Base-by-base conservation (phyloP, 2,888 invertebrate species). In the Scaptomyza cyrtandrae region DNA sequence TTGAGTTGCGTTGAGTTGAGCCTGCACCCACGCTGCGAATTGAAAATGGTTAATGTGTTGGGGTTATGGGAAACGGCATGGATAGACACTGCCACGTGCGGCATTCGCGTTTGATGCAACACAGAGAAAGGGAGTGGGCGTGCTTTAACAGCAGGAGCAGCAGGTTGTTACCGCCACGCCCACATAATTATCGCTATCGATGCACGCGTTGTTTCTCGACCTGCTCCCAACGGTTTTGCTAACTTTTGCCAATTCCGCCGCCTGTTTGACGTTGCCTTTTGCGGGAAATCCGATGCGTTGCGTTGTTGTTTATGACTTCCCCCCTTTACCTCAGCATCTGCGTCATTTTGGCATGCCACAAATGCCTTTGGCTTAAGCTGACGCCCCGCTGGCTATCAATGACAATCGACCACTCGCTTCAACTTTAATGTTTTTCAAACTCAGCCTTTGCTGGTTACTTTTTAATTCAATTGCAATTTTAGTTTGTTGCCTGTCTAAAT, bases 101-200 rank as follows among this genome's bases (percentile, higher is more conserved):
- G 83, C 75, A 74, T 64, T 80, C 59, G 62, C 65, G 56, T 86
- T 83, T 83, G 83, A 86, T 75, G 83, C 80, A 75, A 27, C 35
- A 13, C 9, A 13, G n/a, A 13, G 14, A 19, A 41, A 37, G 63
- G 13, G 19, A 46, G 53, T 13, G 48, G 14, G 33, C 11, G 33
- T 14, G 35, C 35, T 16, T 44, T 44, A 62, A 44, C 57, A 50
- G 58, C 45, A 55, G 48, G 35, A 63, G 69, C 71, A 68, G 79
- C 71, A 67, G 66, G 74, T 60, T 62, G 79, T 57, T 59, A 50
- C 33, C 53, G 71, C 54, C 84, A 82, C 85, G 87, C 85, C 85
- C 85, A 78, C 82, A 69, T 85, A 86, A 86, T 85, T 86, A 85
- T 85, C 73, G 80, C 74, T 69, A 80, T 80, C 78, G 74, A 56